phyloP scores from a whole-genome alignment of 2,797 vertebrate species.

The Sebastes glaucus region DNA sequence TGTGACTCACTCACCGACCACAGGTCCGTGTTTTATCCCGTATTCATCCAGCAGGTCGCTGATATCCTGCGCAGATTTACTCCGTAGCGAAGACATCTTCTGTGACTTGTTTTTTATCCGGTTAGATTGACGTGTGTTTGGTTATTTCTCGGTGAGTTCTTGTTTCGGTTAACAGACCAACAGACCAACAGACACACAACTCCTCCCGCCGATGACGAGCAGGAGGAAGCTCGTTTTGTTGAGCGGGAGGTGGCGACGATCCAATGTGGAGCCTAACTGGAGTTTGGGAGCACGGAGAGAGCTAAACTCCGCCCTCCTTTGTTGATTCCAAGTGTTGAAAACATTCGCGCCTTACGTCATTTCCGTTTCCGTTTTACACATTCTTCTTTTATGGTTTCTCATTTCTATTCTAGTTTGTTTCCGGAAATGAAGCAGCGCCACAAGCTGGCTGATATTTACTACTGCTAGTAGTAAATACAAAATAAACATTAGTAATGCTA shows the following conservation, averaged over 20 bases:
- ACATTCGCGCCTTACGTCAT: not conserved
- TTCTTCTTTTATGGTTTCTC: not conserved
- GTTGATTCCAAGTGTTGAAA: fast-evolving
- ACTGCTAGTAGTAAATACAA: not conserved
- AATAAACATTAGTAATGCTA: too few species aligned
- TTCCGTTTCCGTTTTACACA: conserved; percentile 27
- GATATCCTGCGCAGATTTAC: conserved; percentile 71
- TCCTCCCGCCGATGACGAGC: not conserved
- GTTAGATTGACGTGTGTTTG: fast-evolving
- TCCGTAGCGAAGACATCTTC: conserved; percentile 63
- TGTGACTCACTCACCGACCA: conserved; percentile 77
- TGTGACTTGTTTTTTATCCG: not conserved
- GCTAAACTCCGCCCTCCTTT: conserved; percentile 34
- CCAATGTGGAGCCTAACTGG: not conserved
- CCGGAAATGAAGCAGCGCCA: conserved; percentile 1
- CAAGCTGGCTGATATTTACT: not conserved
- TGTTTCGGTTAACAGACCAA: not conserved
- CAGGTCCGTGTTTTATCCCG: conserved; percentile 84
- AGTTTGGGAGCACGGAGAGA: fast-evolving
- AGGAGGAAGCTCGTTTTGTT: conserved; percentile 19
- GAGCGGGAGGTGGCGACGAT: fast-evolving
- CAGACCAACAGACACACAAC: not conserved
- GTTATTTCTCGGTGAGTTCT: not conserved
- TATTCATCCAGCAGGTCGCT: conserved; percentile 76
- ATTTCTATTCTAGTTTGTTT: not conserved